Evolutionary conservation across 2,797 vertebrate genomes (phyloP), one percentile per base, ranked within the genome.

Genomic region (Oophaga sylvatica): DNA sequence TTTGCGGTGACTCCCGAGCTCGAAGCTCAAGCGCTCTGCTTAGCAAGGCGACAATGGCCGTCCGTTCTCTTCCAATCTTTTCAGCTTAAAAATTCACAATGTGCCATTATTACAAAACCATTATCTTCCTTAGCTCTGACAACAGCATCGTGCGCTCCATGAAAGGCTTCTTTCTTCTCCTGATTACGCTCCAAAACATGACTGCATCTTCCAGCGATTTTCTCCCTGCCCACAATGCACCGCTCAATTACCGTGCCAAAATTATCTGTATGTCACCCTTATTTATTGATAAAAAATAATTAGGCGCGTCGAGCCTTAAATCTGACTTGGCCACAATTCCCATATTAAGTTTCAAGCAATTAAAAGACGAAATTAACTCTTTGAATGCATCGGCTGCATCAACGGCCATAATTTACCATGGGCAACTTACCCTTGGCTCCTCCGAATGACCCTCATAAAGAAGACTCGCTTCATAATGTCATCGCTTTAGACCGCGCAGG

Each of bases 41-140:
- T 94, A 94, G 93, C 93, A 93, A 95, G 95, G 92, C 91, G 94
- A 93, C 95, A 95, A 94, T 93, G 94, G 94, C 95, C 93, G 92
- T 91, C 94, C 95, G 93, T 94, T 96, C 95, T 93, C 91, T 94
- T 92, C 94, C 93, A 94, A 94, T 95, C 94, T 94, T 94, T 95
- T 93, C 94, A 95, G 94, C 94, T 95, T 95, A 95, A 96, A 96
- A 95, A 95, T 95, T 94, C 95, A 96, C 96, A 97, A 96, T 96
- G 95, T 95, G 94, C 95, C 95, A 96, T 96, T 96, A 96, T 97
- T 96, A 96, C 94, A 83, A 92, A 96, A 96, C 96, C 95, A 97
- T 96, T 96, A 96, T 97, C 95, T 96, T 95, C 94, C 95, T 95
- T 94, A 96, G 95, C 95, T 95, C 95, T 95, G 95, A 96, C 95